Evolutionary conservation across 2,113 vertebrate genomes (phyloP).

Genomic region (Acrocephalus arundinaceus): DNA sequence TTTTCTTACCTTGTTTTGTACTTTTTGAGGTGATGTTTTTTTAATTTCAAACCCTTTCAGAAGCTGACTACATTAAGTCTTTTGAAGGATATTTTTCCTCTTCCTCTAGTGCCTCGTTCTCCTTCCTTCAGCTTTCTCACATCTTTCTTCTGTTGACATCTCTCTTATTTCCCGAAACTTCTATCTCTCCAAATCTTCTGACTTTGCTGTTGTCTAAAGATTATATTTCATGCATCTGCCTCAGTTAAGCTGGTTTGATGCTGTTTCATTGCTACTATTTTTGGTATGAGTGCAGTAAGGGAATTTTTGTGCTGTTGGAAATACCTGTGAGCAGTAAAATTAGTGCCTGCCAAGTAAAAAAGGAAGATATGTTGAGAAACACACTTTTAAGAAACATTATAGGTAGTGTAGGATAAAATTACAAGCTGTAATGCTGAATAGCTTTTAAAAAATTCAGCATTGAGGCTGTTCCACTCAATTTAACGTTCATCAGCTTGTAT

Average conservation of each 20-base stretch:
- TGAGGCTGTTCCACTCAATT: neutral
- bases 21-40: neutral
- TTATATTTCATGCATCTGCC: neutral
- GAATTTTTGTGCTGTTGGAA: neutral
- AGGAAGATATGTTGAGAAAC: neutral
- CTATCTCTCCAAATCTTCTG: neutral
- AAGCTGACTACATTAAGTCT: neutral
- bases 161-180: neutral
- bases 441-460: neutral
- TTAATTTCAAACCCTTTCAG: neutral
- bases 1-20: neutral
- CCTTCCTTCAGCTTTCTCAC: neutral
- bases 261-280: neutral
- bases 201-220: neutral
- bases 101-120: neutral
- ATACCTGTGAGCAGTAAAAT: neutral
- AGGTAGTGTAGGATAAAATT: neutral
- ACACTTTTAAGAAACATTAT: neutral
- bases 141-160: neutral
- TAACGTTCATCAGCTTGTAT: neutral
- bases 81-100: neutral
- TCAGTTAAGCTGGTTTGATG: neutral
- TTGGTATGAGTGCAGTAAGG: neutral
- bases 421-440: neutral
- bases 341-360: neutral